Evolutionary conservation across 2,113 vertebrate species (phyloP), one percentile per base, ranked within the genome.

Genomic region (Etheostoma spectabile): DNA sequence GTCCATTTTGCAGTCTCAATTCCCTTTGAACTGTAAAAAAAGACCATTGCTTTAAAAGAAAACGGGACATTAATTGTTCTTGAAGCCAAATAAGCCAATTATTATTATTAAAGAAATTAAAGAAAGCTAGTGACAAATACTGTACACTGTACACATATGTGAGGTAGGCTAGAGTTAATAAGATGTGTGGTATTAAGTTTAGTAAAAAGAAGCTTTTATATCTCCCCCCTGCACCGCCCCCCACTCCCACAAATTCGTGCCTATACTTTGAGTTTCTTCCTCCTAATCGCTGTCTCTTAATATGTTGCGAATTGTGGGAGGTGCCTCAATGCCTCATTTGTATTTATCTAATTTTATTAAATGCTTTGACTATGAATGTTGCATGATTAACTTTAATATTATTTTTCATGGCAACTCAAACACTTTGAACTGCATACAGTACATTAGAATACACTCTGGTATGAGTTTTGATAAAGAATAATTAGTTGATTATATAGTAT

Each of bases 271-370:
- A 48, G 13, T n/a, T 45, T 45, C 57, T 46, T 72, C 56, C 8
- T 68, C 18, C 65, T 77, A 2, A 63, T 59, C 0, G 5, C 21
- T 5, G 21, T 70, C 16, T 62, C 38, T 74, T 77, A 27, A 46
- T 51, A 14, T 33, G 55, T 22, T 61, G 38, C 30, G 59, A 71
- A n/a, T 56, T 48, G 38, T 74, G 45, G 70, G 79, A 70, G 52
- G 79, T 49, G 72, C 46, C 49, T 59, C 21, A n/a, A 51, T 22
- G 27, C 57, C 30, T 71, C 80, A 61, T 87, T 86, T 85, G 68
- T 86, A 74, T 27, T 69, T 57, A 77, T 85, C 75, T 74, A 70
- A 88, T 53, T 49, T 77, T 85, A 82, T 85, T 84, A 46, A 85
- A 80, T 71, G 75, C 77, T 75, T n/a, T 19, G 27, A 19, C 19